Conservation (phyloP, 2,888 invertebrate genomes). For the Cylindroiulus punctatus region DNA sequence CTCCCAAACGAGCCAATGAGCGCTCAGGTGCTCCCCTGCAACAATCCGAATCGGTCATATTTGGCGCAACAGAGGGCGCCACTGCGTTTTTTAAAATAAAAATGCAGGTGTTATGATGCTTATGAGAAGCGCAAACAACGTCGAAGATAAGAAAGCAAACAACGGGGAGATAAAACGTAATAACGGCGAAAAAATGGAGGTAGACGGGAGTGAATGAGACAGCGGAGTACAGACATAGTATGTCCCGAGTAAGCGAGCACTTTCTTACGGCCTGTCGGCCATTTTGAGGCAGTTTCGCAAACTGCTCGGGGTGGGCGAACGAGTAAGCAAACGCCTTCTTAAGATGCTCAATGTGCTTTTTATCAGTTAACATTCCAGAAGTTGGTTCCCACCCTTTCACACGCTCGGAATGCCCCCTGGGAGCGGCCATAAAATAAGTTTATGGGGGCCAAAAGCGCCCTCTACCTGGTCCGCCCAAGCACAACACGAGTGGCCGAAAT, state of each 20-base stretch:
- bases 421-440: background rate
- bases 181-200: background rate
- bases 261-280: too few species aligned
- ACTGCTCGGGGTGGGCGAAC: too few species aligned
- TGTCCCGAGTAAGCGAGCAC: background rate
- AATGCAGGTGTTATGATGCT: too few species aligned
- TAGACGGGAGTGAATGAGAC: background rate
- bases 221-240: background rate
- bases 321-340: too few species aligned
- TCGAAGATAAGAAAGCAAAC: background rate
- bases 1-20: too few species aligned
- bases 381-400: background rate
- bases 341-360: too few species aligned
- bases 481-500: too few species aligned
- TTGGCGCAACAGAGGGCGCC: background rate
- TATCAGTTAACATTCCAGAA: too few species aligned
- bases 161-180: background rate
- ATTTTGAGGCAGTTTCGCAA: too few species aligned
- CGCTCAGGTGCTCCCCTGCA: too few species aligned
- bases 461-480: constrained; percentile 18
- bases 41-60: too few species aligned
- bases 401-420: background rate
- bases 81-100: background rate
- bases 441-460: background rate
- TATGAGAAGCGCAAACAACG: background rate